Percentiles rank a stretch among this genome's conserved stretches.
phyloP scores from a whole-genome alignment of 2,888 invertebrate species.

The Trilocha varians region DNA sequence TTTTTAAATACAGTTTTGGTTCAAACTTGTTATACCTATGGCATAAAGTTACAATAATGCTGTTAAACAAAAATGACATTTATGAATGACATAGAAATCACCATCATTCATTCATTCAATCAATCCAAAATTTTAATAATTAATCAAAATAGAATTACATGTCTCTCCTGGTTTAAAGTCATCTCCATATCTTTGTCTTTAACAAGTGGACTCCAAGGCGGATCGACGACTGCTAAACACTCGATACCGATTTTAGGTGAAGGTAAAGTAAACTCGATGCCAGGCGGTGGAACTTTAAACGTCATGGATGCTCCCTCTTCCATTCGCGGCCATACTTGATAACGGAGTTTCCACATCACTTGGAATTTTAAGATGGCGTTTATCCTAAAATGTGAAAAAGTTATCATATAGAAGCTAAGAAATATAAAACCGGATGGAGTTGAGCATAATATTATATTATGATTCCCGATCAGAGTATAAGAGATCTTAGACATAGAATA shows the following conservation, averaged over 20 bases:
- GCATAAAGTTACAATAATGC: too few species aligned
- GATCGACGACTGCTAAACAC: slow-evolving; percentile 94
- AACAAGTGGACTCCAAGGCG: slow-evolving; percentile 98
- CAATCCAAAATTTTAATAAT: too few species aligned
- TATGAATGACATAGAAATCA: too few species aligned
- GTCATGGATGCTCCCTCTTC: slow-evolving; percentile 96
- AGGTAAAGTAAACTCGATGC: slow-evolving; percentile 98
- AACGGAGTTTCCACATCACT: slow-evolving; percentile 96
- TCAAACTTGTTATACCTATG: too few species aligned
- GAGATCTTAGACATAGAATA: too few species aligned
- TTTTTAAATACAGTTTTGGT: not conserved
- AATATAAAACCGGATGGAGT: too few species aligned
- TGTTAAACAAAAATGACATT: too few species aligned
- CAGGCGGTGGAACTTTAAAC: slow-evolving; percentile 99
- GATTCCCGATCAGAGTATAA: too few species aligned
- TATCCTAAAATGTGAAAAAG: slow-evolving; percentile 37
- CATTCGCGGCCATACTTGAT: slow-evolving; percentile 99
- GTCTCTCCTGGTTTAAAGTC: slow-evolving; percentile 97
- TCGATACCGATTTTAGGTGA: slow-evolving; percentile 99
- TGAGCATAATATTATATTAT: too few species aligned
- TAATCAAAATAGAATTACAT: too few species aligned
- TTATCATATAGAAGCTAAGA: not conserved
- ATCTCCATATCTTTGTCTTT: slow-evolving; percentile 99
- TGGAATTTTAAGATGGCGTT: slow-evolving; percentile 81
- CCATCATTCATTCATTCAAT: too few species aligned